Conservation (phyloP, 2,797 vertebrate genomes). For the Lophura swinhoii region DNA sequence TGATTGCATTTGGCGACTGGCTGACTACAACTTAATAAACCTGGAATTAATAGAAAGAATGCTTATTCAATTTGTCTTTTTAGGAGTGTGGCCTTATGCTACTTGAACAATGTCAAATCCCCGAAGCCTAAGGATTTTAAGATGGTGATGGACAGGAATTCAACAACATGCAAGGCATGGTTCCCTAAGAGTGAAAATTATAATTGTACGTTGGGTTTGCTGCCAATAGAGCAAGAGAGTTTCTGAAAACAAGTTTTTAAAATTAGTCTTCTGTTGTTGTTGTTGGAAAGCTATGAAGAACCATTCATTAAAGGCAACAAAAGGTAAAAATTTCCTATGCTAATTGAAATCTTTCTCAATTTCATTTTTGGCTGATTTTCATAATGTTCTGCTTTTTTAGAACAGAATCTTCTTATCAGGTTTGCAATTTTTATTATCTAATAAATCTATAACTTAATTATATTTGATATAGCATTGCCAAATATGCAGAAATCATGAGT, state of each 20-base stretch:
- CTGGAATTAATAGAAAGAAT: neutral
- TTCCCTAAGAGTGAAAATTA: neutral
- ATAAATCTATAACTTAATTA: constrained; percentile 54
- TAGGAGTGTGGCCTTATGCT: neutral
- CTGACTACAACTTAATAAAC: neutral
- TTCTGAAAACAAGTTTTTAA: neutral
- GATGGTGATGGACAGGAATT: neutral
- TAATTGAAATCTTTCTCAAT: neutral
- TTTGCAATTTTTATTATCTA: constrained; percentile 33
- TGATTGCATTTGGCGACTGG: neutral
- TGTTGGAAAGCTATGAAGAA: neutral
- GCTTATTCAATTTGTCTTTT: neutral
- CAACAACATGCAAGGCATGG: neutral
- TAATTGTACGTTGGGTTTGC: neutral
- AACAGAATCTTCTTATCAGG: constrained; percentile 2
- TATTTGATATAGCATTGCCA: constrained; percentile 19
- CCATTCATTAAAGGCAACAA: neutral
- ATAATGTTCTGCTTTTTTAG: neutral
- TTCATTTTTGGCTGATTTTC: constrained; percentile 31
- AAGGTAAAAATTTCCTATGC: neutral
- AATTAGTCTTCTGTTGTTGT: neutral
- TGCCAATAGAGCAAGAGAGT: neutral
- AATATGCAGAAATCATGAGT: constrained; percentile 20
- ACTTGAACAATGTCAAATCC: neutral
- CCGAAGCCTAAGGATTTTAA: neutral